Evolutionary conservation across 2,113 vertebrate genomes (phyloP).

Genomic region (Catagonus wagneri): DNA sequence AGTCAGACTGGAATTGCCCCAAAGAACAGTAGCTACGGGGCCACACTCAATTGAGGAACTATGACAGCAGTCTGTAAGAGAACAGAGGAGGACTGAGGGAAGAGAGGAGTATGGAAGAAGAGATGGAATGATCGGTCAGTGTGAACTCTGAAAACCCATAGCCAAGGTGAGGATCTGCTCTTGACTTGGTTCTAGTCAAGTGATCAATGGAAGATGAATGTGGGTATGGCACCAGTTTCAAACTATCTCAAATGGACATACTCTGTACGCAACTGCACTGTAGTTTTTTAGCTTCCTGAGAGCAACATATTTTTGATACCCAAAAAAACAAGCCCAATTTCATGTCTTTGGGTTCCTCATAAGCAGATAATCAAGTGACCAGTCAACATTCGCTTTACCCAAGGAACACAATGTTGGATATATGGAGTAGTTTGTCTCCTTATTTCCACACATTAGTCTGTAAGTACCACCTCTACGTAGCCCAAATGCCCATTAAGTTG

Average conservation of each 20-base stretch:
- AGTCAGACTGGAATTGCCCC: background rate
- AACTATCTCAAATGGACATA: background rate
- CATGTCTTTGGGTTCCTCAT: background rate
- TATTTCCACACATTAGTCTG: background rate
- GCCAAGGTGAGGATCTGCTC: background rate
- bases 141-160: background rate
- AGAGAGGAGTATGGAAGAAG: background rate
- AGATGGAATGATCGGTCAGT: background rate
- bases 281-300: background rate
- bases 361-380: background rate
- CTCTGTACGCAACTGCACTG: background rate
- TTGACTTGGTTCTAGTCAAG: background rate
- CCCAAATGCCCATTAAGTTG: background rate
- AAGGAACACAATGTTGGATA: background rate
- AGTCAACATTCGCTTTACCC: background rate
- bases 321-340: conserved; percentile 2
- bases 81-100: background rate
- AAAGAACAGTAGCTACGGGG: background rate
- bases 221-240: background rate
- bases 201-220: background rate
- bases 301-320: background rate
- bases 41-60: background rate
- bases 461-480: background rate
- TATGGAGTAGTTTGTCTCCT: background rate
- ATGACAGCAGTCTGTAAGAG: background rate